Base-by-base conservation (phyloP, 92 coral and sea anemone species). In the Bergia sp. region DNA sequence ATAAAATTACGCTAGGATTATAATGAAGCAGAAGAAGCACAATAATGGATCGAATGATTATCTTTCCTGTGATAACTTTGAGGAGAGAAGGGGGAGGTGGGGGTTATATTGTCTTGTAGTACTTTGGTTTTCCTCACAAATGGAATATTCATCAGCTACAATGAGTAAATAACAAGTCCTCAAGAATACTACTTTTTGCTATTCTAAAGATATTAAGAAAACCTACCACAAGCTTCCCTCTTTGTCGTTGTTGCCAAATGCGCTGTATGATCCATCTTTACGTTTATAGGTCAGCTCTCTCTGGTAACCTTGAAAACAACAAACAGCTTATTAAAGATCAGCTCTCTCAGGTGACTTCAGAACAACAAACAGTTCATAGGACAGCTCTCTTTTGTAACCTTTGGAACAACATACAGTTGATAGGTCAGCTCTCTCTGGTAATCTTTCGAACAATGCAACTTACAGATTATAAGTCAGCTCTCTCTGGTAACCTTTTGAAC, bases 151-250 rank as follows among this genome's bases (percentile, higher is more conserved):
- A 50, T 50, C 16, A 50, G 9, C 11, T 50, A 50, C 57, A 50
- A 8, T 11, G 11, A 0, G 58, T 53, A 53, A 11, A 53, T 53
- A 53, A 53, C 11, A 2, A 12, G 16, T 53, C 3, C 58, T 53
- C 1, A 53, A 53, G 18, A 53, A 12, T 12, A 11, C 16, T 53
- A 53, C 2, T 53, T 53, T 18, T 53, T 53, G 58, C 15, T 11
- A 4, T 45, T 10, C 50, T 53, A 29, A 53, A 10, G 58, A 10
- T 10, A 10, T 11, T 18, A 10, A 44, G 64, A 37, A 5, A 39
- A 93, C 99, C 23, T 86, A 97, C 99, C 98, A 95, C 91, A 95
- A 90, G 86, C 96, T 97, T 8, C 99, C 99, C 74, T 94, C 91
- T 2, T 79, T 79, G 86, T 97, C 99, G 0, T 89, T 47, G 82